phyloP scores from a whole-genome alignment of 2,888 invertebrate species.

The Maniola hyperantus region DNA sequence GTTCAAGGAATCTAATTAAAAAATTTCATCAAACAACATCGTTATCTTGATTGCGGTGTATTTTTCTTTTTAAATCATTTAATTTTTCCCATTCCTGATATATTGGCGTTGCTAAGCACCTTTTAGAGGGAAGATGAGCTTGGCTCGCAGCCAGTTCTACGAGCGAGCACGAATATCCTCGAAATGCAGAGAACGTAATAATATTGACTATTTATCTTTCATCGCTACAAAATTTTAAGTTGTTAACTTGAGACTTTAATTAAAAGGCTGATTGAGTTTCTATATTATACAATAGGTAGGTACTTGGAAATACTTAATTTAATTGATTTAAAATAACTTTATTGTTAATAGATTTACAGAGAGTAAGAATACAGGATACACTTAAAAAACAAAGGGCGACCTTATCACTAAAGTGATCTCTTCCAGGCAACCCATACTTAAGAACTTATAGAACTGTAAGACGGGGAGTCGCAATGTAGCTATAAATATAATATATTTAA shows the following conservation, averaged over 20 bases:
- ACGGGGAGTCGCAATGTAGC: too few relatives aligned
- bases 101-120: constrained; percentile 47
- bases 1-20: not conserved
- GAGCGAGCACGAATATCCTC: constrained; percentile 38
- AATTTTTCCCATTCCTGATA: constrained; percentile 42
- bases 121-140: constrained; percentile 46
- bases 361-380: too few relatives aligned
- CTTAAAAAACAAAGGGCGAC: too few relatives aligned
- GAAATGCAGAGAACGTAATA: constrained; percentile 39
- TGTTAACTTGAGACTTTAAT: constrained; percentile 25
- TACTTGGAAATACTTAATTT: not conserved
- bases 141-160: constrained; percentile 42
- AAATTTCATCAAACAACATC: constrained; percentile 10
- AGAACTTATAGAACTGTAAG: too few relatives aligned
- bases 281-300: constrained; percentile 1
- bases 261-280: constrained; percentile 15
- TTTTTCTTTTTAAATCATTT: constrained; percentile 27
- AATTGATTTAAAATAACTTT: too few relatives aligned
- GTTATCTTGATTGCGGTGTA: constrained; percentile 23
- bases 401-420: too few relatives aligned
- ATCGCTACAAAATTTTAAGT: constrained; percentile 29
- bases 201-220: constrained; percentile 42
- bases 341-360: too few relatives aligned
- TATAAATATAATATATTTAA: too few relatives aligned
- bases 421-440: too few relatives aligned